Base-by-base conservation (phyloP, 2,113 vertebrate species). In the Oreocharis arfaki region DNA sequence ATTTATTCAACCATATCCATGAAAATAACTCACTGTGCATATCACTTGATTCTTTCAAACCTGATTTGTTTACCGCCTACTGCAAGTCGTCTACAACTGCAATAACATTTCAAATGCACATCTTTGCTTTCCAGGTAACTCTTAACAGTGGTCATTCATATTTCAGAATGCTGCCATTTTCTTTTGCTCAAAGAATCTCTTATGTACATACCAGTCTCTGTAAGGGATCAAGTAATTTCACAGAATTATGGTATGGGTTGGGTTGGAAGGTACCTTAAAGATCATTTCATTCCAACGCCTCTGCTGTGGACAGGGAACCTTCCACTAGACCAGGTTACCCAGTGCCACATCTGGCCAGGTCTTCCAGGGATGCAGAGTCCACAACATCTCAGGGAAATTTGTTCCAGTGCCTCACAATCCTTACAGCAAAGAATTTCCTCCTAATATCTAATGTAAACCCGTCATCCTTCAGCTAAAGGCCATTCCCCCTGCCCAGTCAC, bases 81-180 rank as follows among this genome's bases (percentile, higher is more conserved):
- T 55, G 26, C 20, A 41, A 55, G 11, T 35, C 22, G n/a, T 61
- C 21, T 18, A 32, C 14, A 16, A 3, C 6, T 55, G 22, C 20
- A 78, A 13, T 8, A 11, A 33, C 7, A 63, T 42, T 78, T 50
- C 16, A 77, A 55, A 70, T 3, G 1, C 0, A 0, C 50, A 17
- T 7, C 47, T 63, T 78, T 9, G 7, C 15, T 82, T 75, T 37
- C 42, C 44, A 75, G 64, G 7, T 23, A 44, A 28, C 26, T 47
- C 28, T 57, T 57, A 57, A n/a, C 35, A 59, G 60, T 21, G 35
- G 5, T 24, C 7, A 11, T 6, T 28, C 22, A 19, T 27, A 24
- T 78, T 47, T 74, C 20, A 11, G 26, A 87, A 42, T 37, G 16
- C 6, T 78, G 35, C 26, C 15, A 49, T 64, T 91, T 61, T 39